phyloP scores from a whole-genome alignment of 2,113 vertebrate species.

The Anas platyrhynchos region DNA sequence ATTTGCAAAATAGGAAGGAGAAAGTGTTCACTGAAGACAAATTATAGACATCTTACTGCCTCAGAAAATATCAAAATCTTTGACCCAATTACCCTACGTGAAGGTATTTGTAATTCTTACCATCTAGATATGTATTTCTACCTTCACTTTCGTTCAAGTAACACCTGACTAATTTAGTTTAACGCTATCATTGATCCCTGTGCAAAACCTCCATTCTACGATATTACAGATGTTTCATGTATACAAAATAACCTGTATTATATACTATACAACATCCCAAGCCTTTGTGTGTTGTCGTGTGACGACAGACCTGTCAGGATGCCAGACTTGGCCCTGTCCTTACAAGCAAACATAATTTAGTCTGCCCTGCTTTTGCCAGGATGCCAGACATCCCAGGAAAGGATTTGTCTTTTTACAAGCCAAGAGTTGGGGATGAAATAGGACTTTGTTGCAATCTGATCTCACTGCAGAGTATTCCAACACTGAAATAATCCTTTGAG shows the following conservation, averaged over 20 bases:
- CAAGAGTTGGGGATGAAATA: background rate
- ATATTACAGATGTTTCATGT: background rate
- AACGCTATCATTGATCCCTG: background rate
- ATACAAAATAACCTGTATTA: background rate
- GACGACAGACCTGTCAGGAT: background rate
- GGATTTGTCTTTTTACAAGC: background rate
- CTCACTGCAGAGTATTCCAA: background rate
- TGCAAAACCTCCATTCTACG: background rate
- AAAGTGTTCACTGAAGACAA: background rate
- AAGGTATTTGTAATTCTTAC: background rate
- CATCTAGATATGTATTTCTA: no score
- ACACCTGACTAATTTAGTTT: background rate
- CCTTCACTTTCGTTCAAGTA: background rate
- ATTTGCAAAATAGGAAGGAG: conserved; percentile 16
- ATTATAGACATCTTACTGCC: background rate
- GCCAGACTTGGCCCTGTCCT: background rate
- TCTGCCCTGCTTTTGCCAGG: background rate
- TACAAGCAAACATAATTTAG: background rate
- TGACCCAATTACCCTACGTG: background rate
- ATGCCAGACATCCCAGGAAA: background rate
- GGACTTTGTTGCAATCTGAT: background rate
- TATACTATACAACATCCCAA: rapidly evolving
- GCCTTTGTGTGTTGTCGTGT: background rate
- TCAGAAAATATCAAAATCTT: background rate
- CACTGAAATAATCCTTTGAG: background rate